Base-by-base conservation (phyloP, 2,113 vertebrate genomes). In the Sinocyclocheilus grahami region DNA sequence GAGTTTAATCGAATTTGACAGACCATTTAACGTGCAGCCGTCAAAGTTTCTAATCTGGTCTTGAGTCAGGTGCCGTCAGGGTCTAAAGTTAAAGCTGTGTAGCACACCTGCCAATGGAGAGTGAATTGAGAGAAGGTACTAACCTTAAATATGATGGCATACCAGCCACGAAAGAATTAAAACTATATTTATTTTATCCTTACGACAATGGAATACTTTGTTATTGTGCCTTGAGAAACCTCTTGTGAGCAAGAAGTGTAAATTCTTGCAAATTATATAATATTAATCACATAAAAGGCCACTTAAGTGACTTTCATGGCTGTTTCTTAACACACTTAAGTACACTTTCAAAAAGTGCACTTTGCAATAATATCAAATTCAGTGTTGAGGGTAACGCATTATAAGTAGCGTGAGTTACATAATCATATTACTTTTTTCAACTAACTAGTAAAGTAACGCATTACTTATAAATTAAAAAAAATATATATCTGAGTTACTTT, bases 1-100 rank as follows among this genome's bases (percentile, higher is more conserved):
- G 60, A 65, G 51, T 42, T 18, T 42, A 65, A 84, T 89, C 48
- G 33, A 63, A 86, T 87, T 89, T 85, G 78, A 37, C 83, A 82
- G 69, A 33, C 27, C 77, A 82, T 89, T 89, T 83, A 89, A 81
- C 85, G 48, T 24, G 11, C 46, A 42, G 33, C 85, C 58, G 67
- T 65, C 65, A 63, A 58, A 42, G 69, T 60, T 75, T 27, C 24
- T 12, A 24, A 58, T 33, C 76, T 42, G 24, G 55, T 30, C 3
- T 20, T 10, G 33, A 72, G 69, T 72, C 69, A 42, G 37, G 37
- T 72, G 69, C 18, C 33, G 20, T 39, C 71, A 74, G 71, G 37
- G 37, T 74, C 71, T 39, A 42, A 74, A 22, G 24, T 33, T 53
- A 78, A 78, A 12, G 48, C 48, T 55, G 27, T 33, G 8, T 55